These are phyloP conservation scores for Mobula hypostoma DNA, from an alignment of 2,113 vertebrate genomes.

Conservation along the genomic window DNA sequence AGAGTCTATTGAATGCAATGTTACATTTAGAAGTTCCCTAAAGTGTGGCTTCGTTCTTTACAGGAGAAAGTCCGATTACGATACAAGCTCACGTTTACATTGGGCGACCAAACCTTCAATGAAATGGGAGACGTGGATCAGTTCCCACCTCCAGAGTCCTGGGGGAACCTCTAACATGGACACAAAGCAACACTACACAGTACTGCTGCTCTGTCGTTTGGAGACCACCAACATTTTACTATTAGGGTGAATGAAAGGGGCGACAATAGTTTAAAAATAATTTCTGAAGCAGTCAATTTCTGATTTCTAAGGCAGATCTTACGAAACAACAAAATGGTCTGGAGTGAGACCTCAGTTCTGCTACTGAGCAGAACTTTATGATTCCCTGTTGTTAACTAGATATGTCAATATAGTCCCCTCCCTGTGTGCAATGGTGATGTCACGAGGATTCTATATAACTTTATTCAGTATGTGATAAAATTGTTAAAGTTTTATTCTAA, in stretches of 20 bases:
- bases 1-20: neutral
- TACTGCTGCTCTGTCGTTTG: neutral
- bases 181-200: conserved; percentile 10
- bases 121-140: conserved; percentile 90
- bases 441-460: neutral
- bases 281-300: neutral
- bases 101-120: conserved; percentile 76
- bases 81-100: conserved; percentile 85
- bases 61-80: conserved; percentile 94
- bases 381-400: neutral
- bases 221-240: neutral
- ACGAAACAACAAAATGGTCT: neutral
- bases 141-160: conserved; percentile 82
- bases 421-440: neutral
- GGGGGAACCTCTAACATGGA: conserved; percentile 75
- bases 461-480: conserved; percentile 16
- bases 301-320: conserved; percentile 34
- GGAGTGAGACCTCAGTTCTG: neutral
- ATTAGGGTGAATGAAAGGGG: neutral
- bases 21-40: neutral
- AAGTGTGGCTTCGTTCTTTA: conserved; percentile 4
- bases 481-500: neutral
- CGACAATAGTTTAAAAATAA: no score
- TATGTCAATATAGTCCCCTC: neutral
- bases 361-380: neutral